Percentiles rank a stretch among this genome's conserved stretches.
phyloP scores from a whole-genome alignment of 2,113 vertebrate species.

The Halichoeres trimaculatus region DNA sequence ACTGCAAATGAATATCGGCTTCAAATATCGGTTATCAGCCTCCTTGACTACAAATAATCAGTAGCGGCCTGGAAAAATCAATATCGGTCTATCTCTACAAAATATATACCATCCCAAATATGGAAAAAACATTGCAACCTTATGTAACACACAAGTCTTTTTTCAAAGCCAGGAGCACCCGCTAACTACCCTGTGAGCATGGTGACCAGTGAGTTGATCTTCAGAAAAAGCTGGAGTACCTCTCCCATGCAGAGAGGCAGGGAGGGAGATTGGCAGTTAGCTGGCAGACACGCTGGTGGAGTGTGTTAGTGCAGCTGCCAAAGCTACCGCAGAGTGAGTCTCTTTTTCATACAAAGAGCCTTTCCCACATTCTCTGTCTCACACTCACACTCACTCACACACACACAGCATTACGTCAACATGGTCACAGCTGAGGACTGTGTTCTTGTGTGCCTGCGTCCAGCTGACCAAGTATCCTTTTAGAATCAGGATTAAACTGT shows the following conservation, averaged over 20 bases:
- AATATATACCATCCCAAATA: no score
- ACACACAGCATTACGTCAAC: conserved; percentile 40
- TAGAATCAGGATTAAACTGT: conserved; percentile 60
- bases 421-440: conserved; percentile 35
- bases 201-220: conserved; percentile 18
- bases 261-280: conserved; percentile 40
- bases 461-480: conserved; percentile 46
- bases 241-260: conserved; percentile 11
- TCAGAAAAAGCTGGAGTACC: conserved; percentile 15
- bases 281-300: conserved; percentile 50
- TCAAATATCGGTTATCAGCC: no score
- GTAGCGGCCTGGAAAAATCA: no score
- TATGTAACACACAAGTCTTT: no score
- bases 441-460: neutral
- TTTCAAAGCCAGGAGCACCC: no score
- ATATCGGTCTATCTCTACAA: no score
- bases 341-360: conserved; percentile 39
- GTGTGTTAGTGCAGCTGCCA: conserved; percentile 47
- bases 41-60: no score
- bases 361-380: conserved; percentile 26
- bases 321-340: conserved; percentile 36
- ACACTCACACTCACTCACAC: conserved; percentile 40
- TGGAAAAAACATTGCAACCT: no score
- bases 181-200: neutral
- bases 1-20: no score